Percentiles rank a stretch among this genome's conserved stretches.
Conservation (phyloP, 2,113 vertebrate species). For the Poeciliopsis occidentalis region DNA sequence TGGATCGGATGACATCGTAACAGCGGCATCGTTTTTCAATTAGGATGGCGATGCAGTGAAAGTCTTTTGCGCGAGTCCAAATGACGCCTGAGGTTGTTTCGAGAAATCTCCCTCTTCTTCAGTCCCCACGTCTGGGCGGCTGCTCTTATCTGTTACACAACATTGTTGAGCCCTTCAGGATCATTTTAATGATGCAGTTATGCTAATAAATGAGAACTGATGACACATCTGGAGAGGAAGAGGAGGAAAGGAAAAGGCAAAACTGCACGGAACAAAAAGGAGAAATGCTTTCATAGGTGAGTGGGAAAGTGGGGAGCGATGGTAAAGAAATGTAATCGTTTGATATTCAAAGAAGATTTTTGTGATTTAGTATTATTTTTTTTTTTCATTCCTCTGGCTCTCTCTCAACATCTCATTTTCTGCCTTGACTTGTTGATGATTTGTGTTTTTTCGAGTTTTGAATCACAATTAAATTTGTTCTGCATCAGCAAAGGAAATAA, state of each 20-base stretch:
- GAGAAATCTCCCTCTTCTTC: background rate
- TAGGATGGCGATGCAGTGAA: background rate
- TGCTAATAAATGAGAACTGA: too few species aligned
- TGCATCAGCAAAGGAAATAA: conserved; percentile 17
- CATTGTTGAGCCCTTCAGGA: too few species aligned
- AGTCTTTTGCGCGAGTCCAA: background rate
- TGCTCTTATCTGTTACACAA: too few species aligned
- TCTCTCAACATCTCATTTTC: conserved; percentile 20
- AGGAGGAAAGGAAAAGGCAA: too few species aligned
- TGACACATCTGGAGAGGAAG: too few species aligned
- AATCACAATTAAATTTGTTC: conserved; percentile 7
- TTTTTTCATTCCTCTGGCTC: conserved; percentile 25
- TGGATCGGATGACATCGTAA: too few species aligned
- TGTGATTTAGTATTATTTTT: background rate
- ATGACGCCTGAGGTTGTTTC: background rate
- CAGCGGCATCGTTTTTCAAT: too few species aligned
- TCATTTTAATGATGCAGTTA: too few species aligned
- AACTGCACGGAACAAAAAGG: too few species aligned
- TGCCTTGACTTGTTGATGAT: conserved; percentile 8
- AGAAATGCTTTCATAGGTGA: too few species aligned
- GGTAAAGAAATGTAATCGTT: conserved; percentile 48
- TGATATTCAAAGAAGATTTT: conserved; percentile 62
- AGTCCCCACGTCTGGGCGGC: too few species aligned
- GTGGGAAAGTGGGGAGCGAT: background rate
- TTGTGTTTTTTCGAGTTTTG: background rate